These are phyloP conservation scores for Agapostemon virescens DNA, from an alignment of 2,888 invertebrate species.

Conservation along the genomic window DNA sequence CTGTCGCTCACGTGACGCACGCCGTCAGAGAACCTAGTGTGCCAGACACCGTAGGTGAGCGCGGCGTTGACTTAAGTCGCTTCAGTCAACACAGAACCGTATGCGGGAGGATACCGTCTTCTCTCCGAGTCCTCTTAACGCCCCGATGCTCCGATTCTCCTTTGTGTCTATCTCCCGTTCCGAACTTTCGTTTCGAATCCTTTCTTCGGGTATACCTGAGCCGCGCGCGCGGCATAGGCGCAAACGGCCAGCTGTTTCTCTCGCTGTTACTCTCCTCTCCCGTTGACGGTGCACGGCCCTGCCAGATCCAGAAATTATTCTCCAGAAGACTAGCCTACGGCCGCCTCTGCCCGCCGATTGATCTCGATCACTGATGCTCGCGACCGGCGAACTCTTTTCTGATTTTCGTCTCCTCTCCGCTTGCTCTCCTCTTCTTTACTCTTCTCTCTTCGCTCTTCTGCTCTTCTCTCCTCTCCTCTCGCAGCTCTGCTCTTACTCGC, in stretches of 20 bases:
- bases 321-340: background rate
- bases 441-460: background rate
- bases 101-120: slow-evolving; percentile 61
- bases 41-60: slow-evolving; percentile 61
- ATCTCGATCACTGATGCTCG: slow-evolving; percentile 22
- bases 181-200: slow-evolving; percentile 18
- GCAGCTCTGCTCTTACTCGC: background rate
- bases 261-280: background rate
- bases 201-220: slow-evolving; percentile 15
- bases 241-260: background rate
- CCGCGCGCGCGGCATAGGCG: background rate
- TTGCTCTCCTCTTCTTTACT: background rate
- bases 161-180: slow-evolving; percentile 46
- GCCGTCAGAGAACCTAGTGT: slow-evolving; percentile 48
- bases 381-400: background rate
- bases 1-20: slow-evolving; percentile 37
- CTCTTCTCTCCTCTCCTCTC: background rate
- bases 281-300: background rate
- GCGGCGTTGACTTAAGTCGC: slow-evolving; percentile 67
- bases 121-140: slow-evolving; percentile 53
- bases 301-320: slow-evolving; percentile 15
- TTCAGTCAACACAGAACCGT: slow-evolving; percentile 67
- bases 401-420: too few species aligned
- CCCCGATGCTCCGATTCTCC: slow-evolving; percentile 55
- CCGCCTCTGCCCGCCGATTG: background rate